Percentiles rank a stretch among this genome's conserved stretches.
phyloP scores from a whole-genome alignment of 2,113 vertebrate species.

The Diphyllodes magnificus region DNA sequence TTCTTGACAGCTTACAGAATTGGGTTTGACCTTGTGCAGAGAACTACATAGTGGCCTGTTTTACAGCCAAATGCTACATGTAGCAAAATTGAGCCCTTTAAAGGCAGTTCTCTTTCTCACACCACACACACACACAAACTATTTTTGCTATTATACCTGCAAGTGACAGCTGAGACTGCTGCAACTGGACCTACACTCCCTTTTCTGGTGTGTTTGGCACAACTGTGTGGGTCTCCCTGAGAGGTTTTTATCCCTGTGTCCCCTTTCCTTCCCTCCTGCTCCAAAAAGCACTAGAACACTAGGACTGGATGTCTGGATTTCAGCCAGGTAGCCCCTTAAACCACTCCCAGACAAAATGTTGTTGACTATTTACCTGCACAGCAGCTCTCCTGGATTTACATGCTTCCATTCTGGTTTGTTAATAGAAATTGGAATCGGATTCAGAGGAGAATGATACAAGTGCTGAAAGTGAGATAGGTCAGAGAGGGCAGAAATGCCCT shows the following conservation, averaged over 20 bases:
- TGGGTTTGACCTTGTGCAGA: neutral
- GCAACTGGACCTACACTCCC: neutral
- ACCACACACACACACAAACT: neutral
- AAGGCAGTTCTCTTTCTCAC: neutral
- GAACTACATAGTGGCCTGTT: neutral
- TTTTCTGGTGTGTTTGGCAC: neutral
- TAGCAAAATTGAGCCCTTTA: neutral
- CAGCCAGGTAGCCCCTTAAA: neutral
- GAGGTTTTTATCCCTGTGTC: accelerated
- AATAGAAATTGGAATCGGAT: conserved; percentile 57
- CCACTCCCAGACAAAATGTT: neutral
- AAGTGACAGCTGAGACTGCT: neutral
- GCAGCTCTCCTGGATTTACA: neutral
- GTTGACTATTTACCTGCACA: neutral
- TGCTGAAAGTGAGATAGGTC: conserved; percentile 35
- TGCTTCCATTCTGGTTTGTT: neutral
- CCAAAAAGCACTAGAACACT: neutral
- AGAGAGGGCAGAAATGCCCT: conserved; percentile 24
- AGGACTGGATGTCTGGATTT: neutral
- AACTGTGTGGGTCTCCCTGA: neutral
- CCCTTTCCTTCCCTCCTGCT: accelerated
- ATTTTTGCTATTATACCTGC: neutral
- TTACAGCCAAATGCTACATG: neutral
- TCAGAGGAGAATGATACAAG: neutral
- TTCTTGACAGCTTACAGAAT: neutral